These are phyloP conservation scores for Ammodramus savannarum DNA, from an alignment of 2,113 vertebrate genomes.

Conservation along the genomic window DNA sequence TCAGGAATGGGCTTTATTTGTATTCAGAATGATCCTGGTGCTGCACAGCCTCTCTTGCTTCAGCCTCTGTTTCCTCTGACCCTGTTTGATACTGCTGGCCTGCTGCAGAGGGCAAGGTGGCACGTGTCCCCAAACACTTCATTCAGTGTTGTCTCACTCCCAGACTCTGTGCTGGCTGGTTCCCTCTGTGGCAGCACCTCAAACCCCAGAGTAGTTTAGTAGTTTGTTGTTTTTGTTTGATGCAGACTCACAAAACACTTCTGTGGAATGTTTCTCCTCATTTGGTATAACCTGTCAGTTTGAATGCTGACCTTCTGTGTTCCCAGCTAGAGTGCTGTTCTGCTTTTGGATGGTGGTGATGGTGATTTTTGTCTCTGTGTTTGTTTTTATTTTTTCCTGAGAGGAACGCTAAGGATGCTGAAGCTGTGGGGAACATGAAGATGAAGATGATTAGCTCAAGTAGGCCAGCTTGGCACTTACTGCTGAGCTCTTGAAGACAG, in stretches of 20 bases:
- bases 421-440: neutral
- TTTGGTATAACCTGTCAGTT: neutral
- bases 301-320: neutral
- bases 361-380: neutral
- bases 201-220: neutral
- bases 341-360: neutral
- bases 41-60: neutral
- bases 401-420: neutral
- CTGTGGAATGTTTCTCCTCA: neutral
- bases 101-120: neutral
- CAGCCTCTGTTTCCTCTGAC: constrained; percentile 30
- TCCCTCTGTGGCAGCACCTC: neutral
- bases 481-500: neutral
- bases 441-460: neutral
- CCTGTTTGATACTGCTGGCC: neutral
- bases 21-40: neutral
- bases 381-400: neutral
- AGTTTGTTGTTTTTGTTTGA: neutral
- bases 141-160: neutral
- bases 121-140: neutral
- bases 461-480: neutral
- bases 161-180: neutral
- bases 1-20: neutral
- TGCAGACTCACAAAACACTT: fast-evolving
- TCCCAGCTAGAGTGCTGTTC: neutral